Base-by-base conservation (phyloP, 2,797 vertebrate species). In the Darevskia mixta region DNA sequence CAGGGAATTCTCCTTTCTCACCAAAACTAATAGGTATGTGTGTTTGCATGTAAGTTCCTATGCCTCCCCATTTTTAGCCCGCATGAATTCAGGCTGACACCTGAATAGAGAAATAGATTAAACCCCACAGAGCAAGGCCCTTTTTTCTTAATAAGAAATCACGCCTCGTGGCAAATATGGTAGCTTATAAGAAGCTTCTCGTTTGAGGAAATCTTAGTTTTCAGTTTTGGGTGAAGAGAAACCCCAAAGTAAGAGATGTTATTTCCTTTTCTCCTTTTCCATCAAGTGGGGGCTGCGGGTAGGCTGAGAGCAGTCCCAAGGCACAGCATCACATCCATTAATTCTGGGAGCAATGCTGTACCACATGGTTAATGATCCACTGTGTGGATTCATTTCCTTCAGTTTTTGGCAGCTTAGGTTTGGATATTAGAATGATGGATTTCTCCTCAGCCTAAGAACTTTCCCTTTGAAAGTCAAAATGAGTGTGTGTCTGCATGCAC, bases 281-380 rank as follows among this genome's bases (percentile, higher is more conserved):
- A 85, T 92, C 71, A 79, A 73, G 15, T 32, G 86, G 61, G 88
- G 86, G 72, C 75, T 92, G 61, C n/a, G 88, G 86, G 72, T 71
- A 92, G 78, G 78, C 49, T 86, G 86, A 83, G 91, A 91, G 84
- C 71, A 82, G 75, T 90, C 90, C 89, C 83, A 64, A 86, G 84
- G 83, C 76, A 82, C 92, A 87, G 72, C 64, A 64, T 82, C 90
- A 83, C 83, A 85, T 88, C 92, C 88, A 91, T 94, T 95, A 93
- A 94, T 96, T 94, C 92, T 75, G 86, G 89, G 80, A 93, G 86
- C 86, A 91, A 75, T 17, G 1, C 79, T 86, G 8, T 29, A 88
- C 49, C 93, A 91, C 93, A 90, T 96, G 95, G 91, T 87, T 94
- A 83, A 91, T 89, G 92, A 94, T 91, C 91, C 94, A 93, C 86